Evolutionary conservation across 2,113 vertebrate genomes (phyloP), one percentile per base, ranked within the genome.

Genomic region (human): DNA sequence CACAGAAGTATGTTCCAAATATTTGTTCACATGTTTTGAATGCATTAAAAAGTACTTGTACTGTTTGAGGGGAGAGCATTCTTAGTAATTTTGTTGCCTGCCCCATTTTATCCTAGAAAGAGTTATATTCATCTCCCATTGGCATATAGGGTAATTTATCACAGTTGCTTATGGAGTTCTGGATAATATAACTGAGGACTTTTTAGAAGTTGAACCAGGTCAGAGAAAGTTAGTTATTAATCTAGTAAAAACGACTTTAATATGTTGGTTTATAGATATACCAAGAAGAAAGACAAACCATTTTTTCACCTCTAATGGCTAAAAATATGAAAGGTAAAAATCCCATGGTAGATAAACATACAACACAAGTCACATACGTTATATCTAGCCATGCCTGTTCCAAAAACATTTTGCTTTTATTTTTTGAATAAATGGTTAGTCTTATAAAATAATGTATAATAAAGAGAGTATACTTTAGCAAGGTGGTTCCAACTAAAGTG

Each of bases 1-100:
- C 35, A 82, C 38, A 90, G 23, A 66, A 75, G 78, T 89, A 8
- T 85, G 89, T 70, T 95, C 94, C 93, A 97, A 97, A 93, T 94
- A 93, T 91, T 97, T 92, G 81, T 92, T 96, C 91, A 89, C 85
- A 50, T 87, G 95, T 93, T 94, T 95, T 93, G 82, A 94, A 95
- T 85, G 57, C 72, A 66, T 96, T 97, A 89, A 70, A 93, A 96
- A 95, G 88, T 55, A 57, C 50, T 86, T 80, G 27, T 45, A 85
- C 83, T 90, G 96, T 96, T 87, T 48, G 52, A 73, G 64, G 82
- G 52, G 35, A 86, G 52, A 17, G 10, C 50, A 61, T 86, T 86
- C 45, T 76, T 57, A 75, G 91, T 86, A 86, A 91, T 73, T 95
- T 93, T 30, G 5, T 30, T 89, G 38, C 76, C 79, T 89, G 82